Evolutionary conservation across 2,888 invertebrate genomes (phyloP).

Genomic region (Catocala fraxini): DNA sequence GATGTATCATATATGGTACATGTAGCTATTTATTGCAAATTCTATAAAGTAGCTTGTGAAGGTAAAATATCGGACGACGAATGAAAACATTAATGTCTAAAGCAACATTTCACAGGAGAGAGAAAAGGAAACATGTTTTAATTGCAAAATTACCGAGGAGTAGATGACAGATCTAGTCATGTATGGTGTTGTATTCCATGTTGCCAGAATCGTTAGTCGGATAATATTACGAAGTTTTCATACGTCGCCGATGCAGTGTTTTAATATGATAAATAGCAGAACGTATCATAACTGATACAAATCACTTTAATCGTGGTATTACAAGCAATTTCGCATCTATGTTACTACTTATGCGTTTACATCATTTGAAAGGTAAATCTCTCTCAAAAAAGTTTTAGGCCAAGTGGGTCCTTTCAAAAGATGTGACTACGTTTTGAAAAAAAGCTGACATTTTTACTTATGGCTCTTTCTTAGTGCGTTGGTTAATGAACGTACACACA

Average conservation of each 20-base stretch:
- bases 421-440: slow-evolving; percentile 45
- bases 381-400: background rate
- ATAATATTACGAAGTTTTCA: no score
- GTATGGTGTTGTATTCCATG: no score
- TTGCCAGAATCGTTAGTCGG: no score
- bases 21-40: slow-evolving; percentile 11
- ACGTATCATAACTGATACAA: slow-evolving; percentile 47
- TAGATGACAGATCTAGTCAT: no score
- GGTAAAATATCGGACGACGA: no score
- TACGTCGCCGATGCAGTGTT: background rate
- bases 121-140: no score
- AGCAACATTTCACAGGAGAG: no score
- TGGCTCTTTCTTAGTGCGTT: slow-evolving; percentile 57
- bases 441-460: slow-evolving; percentile 44
- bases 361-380: slow-evolving; percentile 43
- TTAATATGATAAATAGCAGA: slow-evolving; percentile 24
- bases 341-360: slow-evolving; percentile 52
- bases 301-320: slow-evolving; percentile 42
- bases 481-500: slow-evolving; percentile 82
- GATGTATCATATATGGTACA: slow-evolving; percentile 45
- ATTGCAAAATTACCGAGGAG: no score
- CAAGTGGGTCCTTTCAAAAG: slow-evolving; percentile 43
- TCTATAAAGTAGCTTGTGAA: slow-evolving; percentile 3
- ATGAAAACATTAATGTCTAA: no score
- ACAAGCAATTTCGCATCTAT: slow-evolving; percentile 55